Evolutionary conservation across 2,797 vertebrate species (phyloP).

Genomic region (Alfaro cultratus): DNA sequence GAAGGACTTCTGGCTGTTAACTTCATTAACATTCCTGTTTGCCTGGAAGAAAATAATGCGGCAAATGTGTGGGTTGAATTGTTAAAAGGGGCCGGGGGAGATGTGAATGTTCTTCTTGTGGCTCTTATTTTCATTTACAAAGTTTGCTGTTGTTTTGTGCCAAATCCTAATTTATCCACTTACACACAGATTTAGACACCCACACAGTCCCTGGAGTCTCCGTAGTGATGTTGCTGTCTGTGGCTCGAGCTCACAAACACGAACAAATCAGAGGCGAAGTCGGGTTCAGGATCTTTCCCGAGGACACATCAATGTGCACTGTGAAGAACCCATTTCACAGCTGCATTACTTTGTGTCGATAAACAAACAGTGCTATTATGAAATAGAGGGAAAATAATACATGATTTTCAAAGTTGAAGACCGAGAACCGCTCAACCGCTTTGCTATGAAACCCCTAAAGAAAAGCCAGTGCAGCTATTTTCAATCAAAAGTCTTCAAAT

Average conservation of each 20-base stretch:
- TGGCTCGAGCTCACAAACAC: neutral
- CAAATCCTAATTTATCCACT: neutral
- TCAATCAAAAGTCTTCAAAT: neutral
- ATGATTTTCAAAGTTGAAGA: neutral
- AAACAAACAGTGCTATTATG: neutral
- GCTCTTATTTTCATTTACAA: neutral
- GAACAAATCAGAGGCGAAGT: neutral
- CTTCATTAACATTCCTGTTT: conserved; percentile 46
- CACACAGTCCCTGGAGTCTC: neutral
- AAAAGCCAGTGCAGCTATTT: neutral
- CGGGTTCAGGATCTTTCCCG: neutral
- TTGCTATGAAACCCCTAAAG: neutral
- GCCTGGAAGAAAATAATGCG: conserved; percentile 20
- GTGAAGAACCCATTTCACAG: neutral
- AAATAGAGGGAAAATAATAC: neutral
- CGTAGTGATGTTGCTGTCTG: neutral
- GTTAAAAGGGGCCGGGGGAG: neutral
- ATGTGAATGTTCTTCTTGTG: conserved; percentile 8
- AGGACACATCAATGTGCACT: neutral
- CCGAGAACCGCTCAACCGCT: neutral
- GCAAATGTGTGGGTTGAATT: conserved; percentile 19
- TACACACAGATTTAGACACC: neutral
- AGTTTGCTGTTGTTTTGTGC: neutral
- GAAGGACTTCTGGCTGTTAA: conserved; percentile 34
- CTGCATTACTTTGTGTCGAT: neutral